These are phyloP conservation scores for Gambusia affinis DNA, from an alignment of 2,113 vertebrate genomes.

Conservation along the genomic window DNA sequence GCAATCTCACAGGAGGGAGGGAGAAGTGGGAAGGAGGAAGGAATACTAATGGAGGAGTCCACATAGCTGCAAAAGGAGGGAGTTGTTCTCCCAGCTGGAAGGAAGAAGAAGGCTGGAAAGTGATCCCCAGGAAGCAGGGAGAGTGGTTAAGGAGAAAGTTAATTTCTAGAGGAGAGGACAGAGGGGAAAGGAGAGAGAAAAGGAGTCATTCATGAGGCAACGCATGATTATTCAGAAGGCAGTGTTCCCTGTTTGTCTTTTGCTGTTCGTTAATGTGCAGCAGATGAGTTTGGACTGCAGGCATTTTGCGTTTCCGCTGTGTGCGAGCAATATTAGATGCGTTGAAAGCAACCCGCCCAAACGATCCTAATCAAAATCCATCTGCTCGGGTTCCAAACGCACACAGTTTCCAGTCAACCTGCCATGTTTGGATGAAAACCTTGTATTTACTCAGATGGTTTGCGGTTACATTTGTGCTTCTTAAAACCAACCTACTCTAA, in stretches of 20 bases:
- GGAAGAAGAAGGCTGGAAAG: constrained; percentile 22
- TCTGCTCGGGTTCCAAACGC: constrained; percentile 54
- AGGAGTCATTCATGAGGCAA: constrained; percentile 44
- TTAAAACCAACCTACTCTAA: constrained; percentile 24
- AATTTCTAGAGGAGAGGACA: constrained; percentile 29
- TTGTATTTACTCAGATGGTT: constrained; percentile 34
- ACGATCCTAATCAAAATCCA: constrained; percentile 64
- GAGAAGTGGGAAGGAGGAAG: constrained; percentile 27
- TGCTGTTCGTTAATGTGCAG: constrained; percentile 52
- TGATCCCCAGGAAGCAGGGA: constrained; percentile 7
- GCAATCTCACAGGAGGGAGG: constrained; percentile 82
- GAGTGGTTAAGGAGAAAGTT: constrained; percentile 23
- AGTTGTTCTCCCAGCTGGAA: constrained; percentile 33
- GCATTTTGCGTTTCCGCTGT: constrained; percentile 47
- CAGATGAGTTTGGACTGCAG: constrained; percentile 60
- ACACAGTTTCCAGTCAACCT: constrained; percentile 19
- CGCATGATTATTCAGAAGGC: constrained; percentile 47
- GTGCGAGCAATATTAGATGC: constrained; percentile 59
- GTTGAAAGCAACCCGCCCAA: constrained; percentile 59
- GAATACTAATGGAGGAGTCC: constrained; percentile 37
- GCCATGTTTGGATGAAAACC: constrained; percentile 8
- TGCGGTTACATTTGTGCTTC: constrained; percentile 35
- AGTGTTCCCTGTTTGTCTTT: constrained; percentile 47
- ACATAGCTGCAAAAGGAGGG: constrained; percentile 9
- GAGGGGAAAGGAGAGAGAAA: constrained; percentile 36